A percentile compares a stretch with the other conserved stretches of the same genome.
These are phyloP conservation scores for Recurvirostra avosetta DNA, from an alignment of 2,113 vertebrate species.

Conservation along the genomic window DNA sequence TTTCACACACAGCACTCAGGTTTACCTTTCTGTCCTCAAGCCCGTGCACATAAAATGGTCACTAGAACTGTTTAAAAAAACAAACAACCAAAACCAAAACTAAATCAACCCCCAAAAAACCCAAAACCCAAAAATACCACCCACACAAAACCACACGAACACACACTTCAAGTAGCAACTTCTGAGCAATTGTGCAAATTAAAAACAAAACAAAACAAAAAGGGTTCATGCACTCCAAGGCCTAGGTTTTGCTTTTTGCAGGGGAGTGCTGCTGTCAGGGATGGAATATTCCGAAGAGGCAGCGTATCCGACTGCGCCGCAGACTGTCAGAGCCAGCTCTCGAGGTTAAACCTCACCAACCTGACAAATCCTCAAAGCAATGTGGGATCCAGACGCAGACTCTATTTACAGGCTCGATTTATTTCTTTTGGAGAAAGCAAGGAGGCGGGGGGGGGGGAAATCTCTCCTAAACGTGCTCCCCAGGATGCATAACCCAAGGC, in stretches of 20 bases:
- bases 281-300: slow-evolving; percentile 24
- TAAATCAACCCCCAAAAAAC: neutral
- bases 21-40: neutral
- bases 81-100: neutral
- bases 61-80: neutral
- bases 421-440: slow-evolving; percentile 28
- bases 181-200: neutral
- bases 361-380: slow-evolving; percentile 20
- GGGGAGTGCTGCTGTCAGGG: neutral
- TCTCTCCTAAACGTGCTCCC: neutral
- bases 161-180: neutral
- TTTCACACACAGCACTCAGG: neutral
- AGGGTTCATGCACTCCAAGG: neutral
- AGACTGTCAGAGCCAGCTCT: slow-evolving; percentile 1
- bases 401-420: neutral
- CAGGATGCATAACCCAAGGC: rapidly evolving
- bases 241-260: neutral
- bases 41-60: neutral
- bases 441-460: too few relatives aligned
- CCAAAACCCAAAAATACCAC: neutral
- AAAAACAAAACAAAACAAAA: neutral
- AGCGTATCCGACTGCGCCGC: slow-evolving; percentile 18
- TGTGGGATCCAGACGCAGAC: slow-evolving; percentile 23
- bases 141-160: too few relatives aligned
- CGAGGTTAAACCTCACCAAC: neutral